Evolutionary conservation across 2,797 vertebrate species (phyloP).

Genomic region (Podargus strigoides): DNA sequence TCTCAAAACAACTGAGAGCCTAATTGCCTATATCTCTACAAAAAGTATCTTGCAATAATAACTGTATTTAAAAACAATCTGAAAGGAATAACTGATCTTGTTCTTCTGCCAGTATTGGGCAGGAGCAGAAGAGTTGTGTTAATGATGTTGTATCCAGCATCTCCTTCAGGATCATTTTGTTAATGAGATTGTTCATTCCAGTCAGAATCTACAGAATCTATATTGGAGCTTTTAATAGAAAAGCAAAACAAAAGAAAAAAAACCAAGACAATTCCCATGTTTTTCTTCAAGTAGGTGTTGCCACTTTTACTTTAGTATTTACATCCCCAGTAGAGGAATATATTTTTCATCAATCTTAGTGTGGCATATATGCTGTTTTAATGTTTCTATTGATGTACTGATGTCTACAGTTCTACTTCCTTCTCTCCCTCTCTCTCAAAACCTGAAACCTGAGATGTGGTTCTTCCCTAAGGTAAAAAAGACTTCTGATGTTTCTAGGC

Average conservation of each 20-base stretch:
- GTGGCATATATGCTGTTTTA: background rate
- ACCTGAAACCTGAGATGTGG: background rate
- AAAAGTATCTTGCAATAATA: background rate
- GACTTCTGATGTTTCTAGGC: background rate
- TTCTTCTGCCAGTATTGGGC: background rate
- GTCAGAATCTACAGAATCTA: background rate
- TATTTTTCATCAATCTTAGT: background rate
- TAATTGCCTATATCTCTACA: background rate
- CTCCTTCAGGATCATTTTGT: background rate
- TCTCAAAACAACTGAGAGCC: background rate
- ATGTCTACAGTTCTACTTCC: background rate
- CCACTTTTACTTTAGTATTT: background rate
- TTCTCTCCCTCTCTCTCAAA: background rate
- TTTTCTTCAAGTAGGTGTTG: too few species aligned
- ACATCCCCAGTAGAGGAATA: background rate
- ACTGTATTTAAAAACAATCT: background rate
- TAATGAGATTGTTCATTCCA: background rate
- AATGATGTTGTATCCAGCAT: background rate
- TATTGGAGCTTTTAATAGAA: background rate
- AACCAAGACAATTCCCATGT: too few species aligned
- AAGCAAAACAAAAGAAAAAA: too few species aligned
- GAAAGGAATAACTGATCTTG: background rate
- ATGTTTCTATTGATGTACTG: background rate
- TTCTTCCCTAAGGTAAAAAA: background rate
- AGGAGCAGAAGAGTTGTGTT: background rate